Percentiles rank a stretch among this genome's conserved stretches.
phyloP scores from a whole-genome alignment of 2,113 vertebrate genomes.

The Lepus americanus region DNA sequence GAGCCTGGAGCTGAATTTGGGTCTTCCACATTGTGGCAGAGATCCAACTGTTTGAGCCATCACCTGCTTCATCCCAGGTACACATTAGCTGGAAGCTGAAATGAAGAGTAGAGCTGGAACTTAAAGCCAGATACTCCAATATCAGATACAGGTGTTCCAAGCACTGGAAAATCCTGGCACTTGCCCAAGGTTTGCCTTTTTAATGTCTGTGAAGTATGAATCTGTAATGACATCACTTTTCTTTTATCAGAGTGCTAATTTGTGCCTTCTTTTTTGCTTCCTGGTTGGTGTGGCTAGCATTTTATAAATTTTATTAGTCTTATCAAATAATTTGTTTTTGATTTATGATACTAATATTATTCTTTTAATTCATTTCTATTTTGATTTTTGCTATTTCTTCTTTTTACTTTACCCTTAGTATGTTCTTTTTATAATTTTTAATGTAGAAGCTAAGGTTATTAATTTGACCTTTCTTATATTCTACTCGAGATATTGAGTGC shows the following conservation, averaged over 20 bases:
- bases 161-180: no score
- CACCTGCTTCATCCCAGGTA: no score
- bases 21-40: no score
- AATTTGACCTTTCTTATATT: not conserved
- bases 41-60: no score
- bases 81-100: no score
- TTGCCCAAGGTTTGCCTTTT: not conserved
- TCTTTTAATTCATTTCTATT: not conserved
- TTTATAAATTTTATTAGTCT: slow-evolving; percentile 10
- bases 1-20: no score
- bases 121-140: no score
- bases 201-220: not conserved
- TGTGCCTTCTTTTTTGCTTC: not conserved
- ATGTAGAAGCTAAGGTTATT: not conserved
- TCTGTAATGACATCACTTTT: not conserved
- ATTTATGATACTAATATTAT: not conserved
- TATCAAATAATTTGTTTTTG: not conserved
- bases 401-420: not conserved
- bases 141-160: no score
- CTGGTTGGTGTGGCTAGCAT: not conserved
- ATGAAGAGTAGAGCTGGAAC: no score
- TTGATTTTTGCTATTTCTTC: not conserved
- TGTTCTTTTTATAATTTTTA: slow-evolving; percentile 26
- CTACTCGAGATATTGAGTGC: not conserved
- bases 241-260: not conserved